Evolutionary conservation across 2,888 invertebrate species (phyloP), one percentile per base, ranked within the genome.

Genomic region (Andricus quercusramuli): DNA sequence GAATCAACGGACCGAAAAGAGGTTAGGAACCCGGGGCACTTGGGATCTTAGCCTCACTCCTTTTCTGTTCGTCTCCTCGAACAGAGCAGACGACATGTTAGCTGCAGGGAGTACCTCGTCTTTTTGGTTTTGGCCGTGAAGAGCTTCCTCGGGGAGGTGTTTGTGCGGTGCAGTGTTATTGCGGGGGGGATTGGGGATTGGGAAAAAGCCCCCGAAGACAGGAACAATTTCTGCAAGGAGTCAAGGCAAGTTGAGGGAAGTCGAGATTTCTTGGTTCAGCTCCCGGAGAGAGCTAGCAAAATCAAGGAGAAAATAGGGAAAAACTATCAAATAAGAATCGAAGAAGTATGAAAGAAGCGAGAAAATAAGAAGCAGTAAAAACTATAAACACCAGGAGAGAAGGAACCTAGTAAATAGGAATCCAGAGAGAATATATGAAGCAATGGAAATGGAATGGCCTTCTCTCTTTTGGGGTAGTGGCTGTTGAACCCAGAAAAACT

Each of bases 11-110:
- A 56, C n/a, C 17, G 22, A 41, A n/a, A 59, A 20, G 15, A 76
- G n/a, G n/a, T 59, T 44, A 25, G 13, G 47, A 41, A 37, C 20
- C 41, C n/a, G 13, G 79, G 79, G 65, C 22, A 25, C 65, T 17
- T 3, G 17, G 47, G 32, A 32, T 20, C 25, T 76, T 17, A 20
- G 44, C 44, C 47, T 17, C 59, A 59, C 15, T 64, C 47, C 47
- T 47, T 15, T 47, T 47, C 47, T 47, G 47, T 47, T 56, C 56
- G 56, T 17, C 29, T 81, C 62, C 25, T 59, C 65, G 32, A 62
- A 62, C 22, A 25, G 9, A 93, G 85, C 94, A 94, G 87, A 94
- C 93, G 89, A 93, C 93, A 84, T 94, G 93, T 85, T 94, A 94
- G 85, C 93, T 93, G 85, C 93, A 93, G 90, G 90, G 90, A 90